Conservation (phyloP, 2,888 invertebrate species). For the Sclerodermus sp. region DNA sequence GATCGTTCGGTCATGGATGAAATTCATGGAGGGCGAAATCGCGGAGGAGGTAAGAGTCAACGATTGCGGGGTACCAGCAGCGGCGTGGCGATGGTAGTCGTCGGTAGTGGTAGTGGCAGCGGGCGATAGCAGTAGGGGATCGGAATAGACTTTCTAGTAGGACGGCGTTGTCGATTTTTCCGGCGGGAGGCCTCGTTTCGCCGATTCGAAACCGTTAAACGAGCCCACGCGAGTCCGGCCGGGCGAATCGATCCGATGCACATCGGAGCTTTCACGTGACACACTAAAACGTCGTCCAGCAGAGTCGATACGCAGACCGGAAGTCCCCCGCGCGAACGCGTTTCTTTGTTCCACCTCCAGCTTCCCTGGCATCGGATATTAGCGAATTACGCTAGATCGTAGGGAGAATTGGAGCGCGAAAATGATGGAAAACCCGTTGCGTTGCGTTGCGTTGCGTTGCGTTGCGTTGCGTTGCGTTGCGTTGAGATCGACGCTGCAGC, state of each 20-base stretch:
- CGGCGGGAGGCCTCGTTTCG: constrained; percentile 17
- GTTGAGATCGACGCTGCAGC: too few species aligned
- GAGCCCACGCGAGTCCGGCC: neutral
- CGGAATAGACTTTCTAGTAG: too few species aligned
- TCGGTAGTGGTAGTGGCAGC: neutral
- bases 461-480: too few species aligned
- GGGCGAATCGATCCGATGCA: constrained; percentile 17
- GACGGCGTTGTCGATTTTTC: constrained; percentile 17
- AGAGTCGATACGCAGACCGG: neutral
- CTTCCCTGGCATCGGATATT: neutral
- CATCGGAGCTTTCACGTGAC: constrained; percentile 32
- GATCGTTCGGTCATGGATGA: too few species aligned
- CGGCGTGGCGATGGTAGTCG: constrained; percentile 20
- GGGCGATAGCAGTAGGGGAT: constrained; percentile 8
- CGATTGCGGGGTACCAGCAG: too few species aligned
- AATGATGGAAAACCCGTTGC: too few species aligned
- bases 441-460: too few species aligned
- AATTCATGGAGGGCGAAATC: too few species aligned
- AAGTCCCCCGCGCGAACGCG: neutral
- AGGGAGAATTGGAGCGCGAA: neutral
- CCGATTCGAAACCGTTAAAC: constrained; percentile 25
- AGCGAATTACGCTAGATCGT: neutral
- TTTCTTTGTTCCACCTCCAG: neutral
- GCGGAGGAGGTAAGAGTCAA: too few species aligned
- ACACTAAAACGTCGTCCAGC: constrained; percentile 21